Evolutionary conservation across 2,113 vertebrate species (phyloP).

Genomic region (Amphilophus citrinellus): DNA sequence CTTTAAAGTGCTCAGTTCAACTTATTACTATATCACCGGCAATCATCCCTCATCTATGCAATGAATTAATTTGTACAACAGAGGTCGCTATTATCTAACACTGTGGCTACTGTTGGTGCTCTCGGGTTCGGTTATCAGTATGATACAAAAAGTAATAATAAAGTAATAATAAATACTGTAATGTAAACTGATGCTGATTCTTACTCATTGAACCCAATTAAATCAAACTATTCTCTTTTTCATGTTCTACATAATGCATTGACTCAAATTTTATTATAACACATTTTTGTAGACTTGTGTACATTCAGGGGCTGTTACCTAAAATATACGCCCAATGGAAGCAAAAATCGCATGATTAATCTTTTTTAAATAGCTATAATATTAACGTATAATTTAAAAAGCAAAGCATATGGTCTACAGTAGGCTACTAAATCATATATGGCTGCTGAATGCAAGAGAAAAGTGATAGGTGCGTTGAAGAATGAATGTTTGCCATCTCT

Average conservation of each 20-base stretch:
- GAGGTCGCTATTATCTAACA: conserved; percentile 57
- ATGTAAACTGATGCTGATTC: neutral
- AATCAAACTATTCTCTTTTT: neutral
- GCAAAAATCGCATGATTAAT: neutral
- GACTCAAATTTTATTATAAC: neutral
- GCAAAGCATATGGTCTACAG: neutral
- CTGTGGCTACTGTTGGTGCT: neutral
- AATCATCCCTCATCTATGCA: neutral
- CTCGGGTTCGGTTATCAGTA: neutral
- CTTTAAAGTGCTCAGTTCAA: neutral
- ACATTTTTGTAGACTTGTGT: neutral
- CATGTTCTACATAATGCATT: neutral
- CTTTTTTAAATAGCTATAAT: neutral
- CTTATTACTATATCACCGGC: neutral
- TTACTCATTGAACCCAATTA: neutral
- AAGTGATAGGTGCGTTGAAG: neutral
- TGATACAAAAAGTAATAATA: neutral
- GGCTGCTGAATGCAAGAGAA: neutral
- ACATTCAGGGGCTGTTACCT: neutral
- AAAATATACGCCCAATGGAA: neutral
- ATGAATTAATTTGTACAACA: conserved; percentile 39
- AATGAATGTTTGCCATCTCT: neutral
- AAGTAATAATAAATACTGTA: neutral
- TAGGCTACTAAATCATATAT: neutral
- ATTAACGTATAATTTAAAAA: neutral